Conservation (phyloP, 1,140 invertebrate species). For the Aphaenogaster rudis region DNA sequence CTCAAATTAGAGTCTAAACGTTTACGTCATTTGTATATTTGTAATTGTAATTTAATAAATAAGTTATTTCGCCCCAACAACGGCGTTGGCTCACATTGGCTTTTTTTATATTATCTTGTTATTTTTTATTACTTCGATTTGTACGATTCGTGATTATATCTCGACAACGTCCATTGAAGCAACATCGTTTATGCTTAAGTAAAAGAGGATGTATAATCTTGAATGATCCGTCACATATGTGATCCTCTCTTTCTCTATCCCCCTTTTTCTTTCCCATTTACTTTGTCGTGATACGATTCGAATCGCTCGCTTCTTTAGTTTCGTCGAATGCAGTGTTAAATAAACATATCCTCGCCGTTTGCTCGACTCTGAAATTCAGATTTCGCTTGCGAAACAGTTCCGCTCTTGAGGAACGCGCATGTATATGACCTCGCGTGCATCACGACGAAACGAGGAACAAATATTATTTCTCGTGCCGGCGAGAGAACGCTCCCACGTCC, state of each 20-base stretch:
- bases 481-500: conserved; percentile 26
- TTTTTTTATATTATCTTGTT: no score
- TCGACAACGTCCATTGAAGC: not conserved
- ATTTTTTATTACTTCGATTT: not conserved
- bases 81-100: no score
- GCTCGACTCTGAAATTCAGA: conserved; percentile 45
- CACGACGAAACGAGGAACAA: conserved; percentile 56
- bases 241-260: no score
- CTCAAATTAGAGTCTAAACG: no score
- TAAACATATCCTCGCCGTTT: conserved; percentile 33
- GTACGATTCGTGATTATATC: not conserved
- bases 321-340: conserved; percentile 14
- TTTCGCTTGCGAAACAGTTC: conserved; percentile 25
- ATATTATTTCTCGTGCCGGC: conserved; percentile 62
- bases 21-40: no score
- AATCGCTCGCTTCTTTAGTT: not conserved
- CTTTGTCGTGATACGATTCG: not conserved
- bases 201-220: not conserved
- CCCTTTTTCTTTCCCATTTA: not conserved
- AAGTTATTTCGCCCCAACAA: no score
- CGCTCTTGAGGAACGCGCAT: not conserved
- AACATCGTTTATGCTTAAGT: not conserved
- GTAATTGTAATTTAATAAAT: no score
- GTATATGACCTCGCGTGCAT: conserved; percentile 37
- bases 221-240: not conserved